A percentile compares a stretch with the other conserved stretches of the same genome.
These are phyloP conservation scores for Camponotus floridanus DNA, from an alignment of 1,140 invertebrate species.

Conservation along the genomic window DNA sequence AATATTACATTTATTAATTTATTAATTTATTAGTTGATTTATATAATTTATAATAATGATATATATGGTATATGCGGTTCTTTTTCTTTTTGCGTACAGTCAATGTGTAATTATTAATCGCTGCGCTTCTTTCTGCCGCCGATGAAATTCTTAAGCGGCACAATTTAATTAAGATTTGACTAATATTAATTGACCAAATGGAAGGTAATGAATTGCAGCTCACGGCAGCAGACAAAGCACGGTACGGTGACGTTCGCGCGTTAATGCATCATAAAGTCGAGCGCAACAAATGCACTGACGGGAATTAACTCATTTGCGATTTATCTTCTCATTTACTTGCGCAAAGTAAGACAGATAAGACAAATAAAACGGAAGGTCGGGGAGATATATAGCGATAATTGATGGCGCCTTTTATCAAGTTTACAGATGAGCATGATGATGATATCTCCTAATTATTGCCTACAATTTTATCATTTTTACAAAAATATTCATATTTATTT, in stretches of 20 bases:
- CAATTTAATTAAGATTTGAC: constrained; percentile 55
- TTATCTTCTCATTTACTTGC: constrained; percentile 55
- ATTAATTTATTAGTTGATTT: background rate
- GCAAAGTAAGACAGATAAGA: constrained; percentile 48
- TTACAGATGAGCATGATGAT: constrained; percentile 18
- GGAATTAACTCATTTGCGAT: constrained; percentile 51
- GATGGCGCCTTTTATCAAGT: constrained; percentile 30
- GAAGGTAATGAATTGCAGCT: constrained; percentile 33
- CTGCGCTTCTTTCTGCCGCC: background rate
- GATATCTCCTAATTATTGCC: constrained; percentile 34
- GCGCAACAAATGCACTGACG: constrained; percentile 37
- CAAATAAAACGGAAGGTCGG: background rate
- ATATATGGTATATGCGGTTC: no score
- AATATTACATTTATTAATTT: no score
- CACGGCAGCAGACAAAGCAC: constrained; percentile 12
- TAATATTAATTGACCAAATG: constrained; percentile 57
- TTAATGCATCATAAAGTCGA: constrained; percentile 56
- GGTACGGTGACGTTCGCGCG: constrained; percentile 17
- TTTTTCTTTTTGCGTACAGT: background rate
- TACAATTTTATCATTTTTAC: constrained; percentile 18
- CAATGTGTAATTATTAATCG: constrained; percentile 18
- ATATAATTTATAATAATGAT: background rate
- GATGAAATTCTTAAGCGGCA: constrained; percentile 38
- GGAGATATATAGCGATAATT: constrained; percentile 56
- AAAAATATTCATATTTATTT: background rate